Percentiles rank a stretch among this genome's conserved stretches.
Evolutionary conservation across 2,888 invertebrate genomes (phyloP).

Genomic region (Acanthosepion pharaonis): DNA sequence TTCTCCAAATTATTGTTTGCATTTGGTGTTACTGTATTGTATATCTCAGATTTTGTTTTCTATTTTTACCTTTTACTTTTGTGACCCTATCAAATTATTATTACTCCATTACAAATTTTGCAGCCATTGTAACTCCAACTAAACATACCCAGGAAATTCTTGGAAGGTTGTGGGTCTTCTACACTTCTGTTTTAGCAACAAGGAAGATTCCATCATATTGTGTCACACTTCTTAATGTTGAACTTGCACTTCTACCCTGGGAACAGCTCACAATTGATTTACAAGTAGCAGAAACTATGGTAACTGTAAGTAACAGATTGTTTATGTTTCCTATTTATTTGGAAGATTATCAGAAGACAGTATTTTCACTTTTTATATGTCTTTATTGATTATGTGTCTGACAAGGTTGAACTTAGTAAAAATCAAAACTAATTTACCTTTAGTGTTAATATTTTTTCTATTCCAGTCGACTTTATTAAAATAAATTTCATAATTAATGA

Average conservation of each 20-base stretch:
- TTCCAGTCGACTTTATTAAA: no score
- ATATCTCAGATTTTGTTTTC: no score
- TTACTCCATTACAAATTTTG: not conserved
- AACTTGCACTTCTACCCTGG: conserved; percentile 83
- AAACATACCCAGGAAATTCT: conserved; percentile 38
- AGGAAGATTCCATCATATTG: conserved; percentile 81
- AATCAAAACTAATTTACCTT: no score
- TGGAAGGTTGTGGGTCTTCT: conserved; percentile 77
- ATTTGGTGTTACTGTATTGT: no score
- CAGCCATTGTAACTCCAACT: not conserved
- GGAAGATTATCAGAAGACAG: no score
- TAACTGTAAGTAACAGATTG: conserved; percentile 77
- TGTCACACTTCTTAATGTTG: conserved; percentile 79
- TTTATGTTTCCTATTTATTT: no score
- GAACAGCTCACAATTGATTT: conserved; percentile 81
- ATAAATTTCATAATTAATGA: no score
- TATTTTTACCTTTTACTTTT: not conserved
- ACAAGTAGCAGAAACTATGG: conserved; percentile 82
- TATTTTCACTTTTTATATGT: no score
- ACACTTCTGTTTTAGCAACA: conserved; percentile 81
- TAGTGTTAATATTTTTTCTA: no score
- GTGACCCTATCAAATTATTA: not conserved
- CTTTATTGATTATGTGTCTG: no score
- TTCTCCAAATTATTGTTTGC: no score
- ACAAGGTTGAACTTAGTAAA: no score